Base-by-base conservation (phyloP, 2,888 invertebrate genomes). In the Pristionchus arcanus region DNA sequence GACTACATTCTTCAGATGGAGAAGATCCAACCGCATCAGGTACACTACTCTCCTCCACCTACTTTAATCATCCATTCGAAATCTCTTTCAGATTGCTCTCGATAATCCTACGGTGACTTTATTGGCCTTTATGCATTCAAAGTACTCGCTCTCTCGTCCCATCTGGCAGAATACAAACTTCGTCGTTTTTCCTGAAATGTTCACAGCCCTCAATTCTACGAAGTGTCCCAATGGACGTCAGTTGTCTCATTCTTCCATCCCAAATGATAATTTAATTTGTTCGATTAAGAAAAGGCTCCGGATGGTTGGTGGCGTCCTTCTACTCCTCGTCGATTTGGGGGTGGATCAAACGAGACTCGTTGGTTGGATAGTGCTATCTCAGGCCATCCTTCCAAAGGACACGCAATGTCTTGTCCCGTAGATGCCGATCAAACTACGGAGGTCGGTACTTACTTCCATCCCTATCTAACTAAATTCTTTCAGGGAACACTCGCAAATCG, bases 81-180 rank as follows among this genome's bases (percentile, higher is more conserved):
- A 84, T 31, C 2, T 25, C 31, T 13, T 87, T 59, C 87, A 91
- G 95, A 96, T 98, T 94, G 98, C 98, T 0, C 97, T 98, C 91
- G 98, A 99, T 96, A 97, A 97, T 81, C 98, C 98, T 0, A 98
- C 98, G 0, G 97, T 97, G 86, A 98, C 98, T 95, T 97, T 98
- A 94, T 96, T 97, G 92, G 97, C 96, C 59, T 99, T 99, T 95
- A 96, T 98, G 66, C 96, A 96, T 81, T 97, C 97, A 95, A 97
- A 98, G 95, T 98, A 98, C 95, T 96, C 96, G 42, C 96, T 97
- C 2, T 96, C 96, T 90, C 96, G 96, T 53, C 97, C 97, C 31
- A 97, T 97, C 93, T 97, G 97, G 68, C 98, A 98, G 95, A 97
- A 97, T 95, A 98, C 98, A 95, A 97, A 98, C 95, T 98, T 97